These are phyloP conservation scores for Phalangium opilio DNA, from an alignment of 2,888 invertebrate genomes.

Conservation along the genomic window DNA sequence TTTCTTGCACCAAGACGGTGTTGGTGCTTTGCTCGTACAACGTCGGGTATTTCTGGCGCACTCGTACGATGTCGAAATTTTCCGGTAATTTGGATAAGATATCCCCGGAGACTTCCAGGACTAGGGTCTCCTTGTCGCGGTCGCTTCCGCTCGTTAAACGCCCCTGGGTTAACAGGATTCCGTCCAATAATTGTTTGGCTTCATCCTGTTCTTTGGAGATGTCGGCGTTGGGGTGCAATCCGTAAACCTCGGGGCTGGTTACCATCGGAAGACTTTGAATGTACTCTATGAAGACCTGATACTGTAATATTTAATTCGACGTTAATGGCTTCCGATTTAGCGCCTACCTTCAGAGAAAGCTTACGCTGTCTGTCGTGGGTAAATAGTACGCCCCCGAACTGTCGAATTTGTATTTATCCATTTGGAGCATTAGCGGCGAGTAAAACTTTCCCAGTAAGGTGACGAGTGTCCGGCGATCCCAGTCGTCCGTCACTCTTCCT, in stretches of 20 bases:
- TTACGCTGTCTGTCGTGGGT: constrained; percentile 31
- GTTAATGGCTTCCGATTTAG: too few species aligned
- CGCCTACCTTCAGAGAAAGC: too few species aligned
- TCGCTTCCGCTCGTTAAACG: constrained; percentile 35
- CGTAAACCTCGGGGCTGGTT: constrained; percentile 33
- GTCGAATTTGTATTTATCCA: constrained; percentile 28
- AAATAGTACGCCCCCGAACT: constrained; percentile 28
- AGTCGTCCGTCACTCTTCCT: constrained; percentile 37
- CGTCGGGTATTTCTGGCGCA: constrained; percentile 31
- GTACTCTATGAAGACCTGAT: constrained; percentile 33
- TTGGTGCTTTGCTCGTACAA: constrained; percentile 32
- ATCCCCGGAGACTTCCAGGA: constrained; percentile 60
- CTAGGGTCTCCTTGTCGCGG: constrained; percentile 59
- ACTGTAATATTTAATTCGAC: too few species aligned
- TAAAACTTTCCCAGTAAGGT: constrained; percentile 34
- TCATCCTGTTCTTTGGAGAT: constrained; percentile 36
- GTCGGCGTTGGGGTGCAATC: constrained; percentile 35
- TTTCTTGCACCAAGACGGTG: constrained; percentile 35
- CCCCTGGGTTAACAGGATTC: constrained; percentile 33
- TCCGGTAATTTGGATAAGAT: constrained; percentile 43
- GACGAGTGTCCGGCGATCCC: constrained; percentile 35
- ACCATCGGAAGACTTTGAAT: constrained; percentile 31
- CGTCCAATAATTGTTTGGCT: constrained; percentile 33
- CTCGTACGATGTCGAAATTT: constrained; percentile 29
- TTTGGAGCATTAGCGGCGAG: constrained; percentile 26